These are phyloP conservation scores for Cryptotermes secundus DNA, from an alignment of 1,140 invertebrate genomes.

Conservation along the genomic window DNA sequence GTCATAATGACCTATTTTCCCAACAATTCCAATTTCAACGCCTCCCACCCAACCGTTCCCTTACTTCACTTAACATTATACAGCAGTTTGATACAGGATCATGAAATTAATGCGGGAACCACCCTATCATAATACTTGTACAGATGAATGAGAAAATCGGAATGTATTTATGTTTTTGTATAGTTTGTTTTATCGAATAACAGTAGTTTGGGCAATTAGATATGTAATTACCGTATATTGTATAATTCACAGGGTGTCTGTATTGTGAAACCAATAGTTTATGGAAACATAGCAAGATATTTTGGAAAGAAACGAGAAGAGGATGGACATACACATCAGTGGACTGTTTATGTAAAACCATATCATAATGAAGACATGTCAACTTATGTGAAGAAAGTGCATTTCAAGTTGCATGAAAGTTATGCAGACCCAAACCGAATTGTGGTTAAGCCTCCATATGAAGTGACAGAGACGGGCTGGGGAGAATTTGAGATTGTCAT, in stretches of 20 bases:
- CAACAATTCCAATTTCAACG: no score
- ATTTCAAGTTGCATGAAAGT: slow-evolving; percentile 97
- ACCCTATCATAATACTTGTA: no score
- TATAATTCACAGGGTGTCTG: slow-evolving; percentile 78
- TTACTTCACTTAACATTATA: no score
- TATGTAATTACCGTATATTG: no score
- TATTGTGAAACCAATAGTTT: slow-evolving; percentile 95
- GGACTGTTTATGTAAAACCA: slow-evolving; percentile 97
- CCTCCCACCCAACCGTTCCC: no score
- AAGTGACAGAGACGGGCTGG: slow-evolving; percentile 98
- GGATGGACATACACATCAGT: slow-evolving; percentile 98
- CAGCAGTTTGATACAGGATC: no score
- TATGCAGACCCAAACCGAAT: slow-evolving; percentile 94
- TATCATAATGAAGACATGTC: slow-evolving; percentile 94
- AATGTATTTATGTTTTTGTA: no score
- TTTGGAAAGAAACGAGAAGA: slow-evolving; percentile 98
- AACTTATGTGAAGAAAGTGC: slow-evolving; percentile 92
- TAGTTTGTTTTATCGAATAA: no score
- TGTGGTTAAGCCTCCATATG: slow-evolving; percentile 92
- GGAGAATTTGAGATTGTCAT: slow-evolving; percentile 99
- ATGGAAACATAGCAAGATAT: slow-evolving; percentile 93
- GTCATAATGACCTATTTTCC: no score
- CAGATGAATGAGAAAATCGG: no score
- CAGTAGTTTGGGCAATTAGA: no score
- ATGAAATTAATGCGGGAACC: no score